Evolutionary conservation across 2,113 vertebrate genomes (phyloP), one percentile per base, ranked within the genome.

Genomic region (Polypterus senegalus): DNA sequence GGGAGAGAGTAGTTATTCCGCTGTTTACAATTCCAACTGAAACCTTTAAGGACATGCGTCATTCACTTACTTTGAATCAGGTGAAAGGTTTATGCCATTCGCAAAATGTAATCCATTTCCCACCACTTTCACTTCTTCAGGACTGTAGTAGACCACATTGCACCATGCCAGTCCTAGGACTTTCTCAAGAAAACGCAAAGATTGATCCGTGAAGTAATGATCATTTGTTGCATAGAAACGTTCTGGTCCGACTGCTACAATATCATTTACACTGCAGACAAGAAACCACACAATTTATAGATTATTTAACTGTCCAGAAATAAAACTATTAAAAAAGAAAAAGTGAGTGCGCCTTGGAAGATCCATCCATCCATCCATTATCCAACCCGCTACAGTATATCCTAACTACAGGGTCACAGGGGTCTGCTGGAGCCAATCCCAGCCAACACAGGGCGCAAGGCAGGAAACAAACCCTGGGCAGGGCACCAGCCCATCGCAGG

Each of bases 171-270:
- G 76, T 57, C 73, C 71, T 7, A 95, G 47, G 5, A 90, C 3
- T 3, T 62, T 0, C 71, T 91, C 93, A 61, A 93, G 3, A 0
- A 53, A 0, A 61, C 62, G 49, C 44, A 91, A 48, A 64, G 68
- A 3, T 3, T 53, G 9, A 45, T 74, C 66, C 0, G 10, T 61
- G 67, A 88, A 94, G 77, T 93, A 97, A 70, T 77, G 85, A 64
- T 99, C 93, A 54, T 94, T 97, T 60, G 93, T 95, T 66, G 89
- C 93, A 66, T 94, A 98, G 77, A 99, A 98, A 64, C 83, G 81
- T 3, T 97, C 90, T 10, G 79, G 76, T 62, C 90, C 89, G 3
- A 93, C n/a, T 46, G 88, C 92, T 46, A 94, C 77, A 53, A 98
- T 67, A 65, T 97, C 91, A 67, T 99, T 98, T 61, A 95, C 77